Base-by-base conservation (phyloP, 2,888 invertebrate species). In the Pheosia gnoma region DNA sequence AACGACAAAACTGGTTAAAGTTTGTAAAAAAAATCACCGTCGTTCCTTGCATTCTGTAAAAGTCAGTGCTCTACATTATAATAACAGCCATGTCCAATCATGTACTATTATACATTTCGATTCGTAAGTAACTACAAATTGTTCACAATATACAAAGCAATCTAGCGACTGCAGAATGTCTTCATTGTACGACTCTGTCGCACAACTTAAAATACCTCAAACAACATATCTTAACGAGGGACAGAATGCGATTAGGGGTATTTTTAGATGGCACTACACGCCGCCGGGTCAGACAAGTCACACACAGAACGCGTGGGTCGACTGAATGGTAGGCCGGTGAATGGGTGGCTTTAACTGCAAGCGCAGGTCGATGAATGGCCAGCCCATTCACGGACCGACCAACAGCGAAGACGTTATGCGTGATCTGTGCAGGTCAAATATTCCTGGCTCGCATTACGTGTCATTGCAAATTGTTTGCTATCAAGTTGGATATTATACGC, bases 241-340 rank as follows among this genome's bases (percentile, higher is more conserved):
- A 71, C 65, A 65, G 51, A 60, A 64, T 61, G 55, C 62, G 61
- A 61, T 59, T 66, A 65, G 63, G 63, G 77, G 72, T 74, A 75
- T 77, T 71, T 75, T 76, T 76, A 77, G 71, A 63, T 65, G 68
- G 65, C 68, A 72, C 64, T 77, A 67, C 65, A 65, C 41, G 64
- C 55, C 69, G 67, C 55, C 69, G 67, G 77, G 77, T 77, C 75
- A 75, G 62, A 49, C 66, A 59, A 74, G 74, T 67, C 72, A 67
- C 74, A 75, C 68, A 75, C 76, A 76, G 77, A 73, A 74, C 64
- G 82, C 80, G 85, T 85, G 84, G 85, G 83, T 71, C 72, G 78
- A 37, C 64, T 73, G 65, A 77, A 79, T 81, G 78, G 70, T 64
- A 70, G 71, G 65, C 59, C 61, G 65, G 73, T 84, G 84, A 86